These are phyloP conservation scores for Sebastes melanostomus DNA, from an alignment of 2,797 vertebrate species.

Conservation along the genomic window DNA sequence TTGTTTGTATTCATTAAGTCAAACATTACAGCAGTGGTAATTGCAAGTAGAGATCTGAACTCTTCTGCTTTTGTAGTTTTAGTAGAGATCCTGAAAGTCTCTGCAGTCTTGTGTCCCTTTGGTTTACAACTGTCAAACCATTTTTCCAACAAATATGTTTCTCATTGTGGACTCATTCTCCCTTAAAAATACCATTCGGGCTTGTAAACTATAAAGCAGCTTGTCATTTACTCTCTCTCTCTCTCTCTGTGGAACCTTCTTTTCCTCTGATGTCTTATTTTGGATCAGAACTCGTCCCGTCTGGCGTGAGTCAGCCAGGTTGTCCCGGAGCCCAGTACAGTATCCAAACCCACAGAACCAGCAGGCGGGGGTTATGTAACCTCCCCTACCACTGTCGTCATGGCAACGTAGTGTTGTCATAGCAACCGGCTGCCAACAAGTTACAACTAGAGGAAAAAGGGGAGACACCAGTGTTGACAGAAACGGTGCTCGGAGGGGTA, in stretches of 20 bases:
- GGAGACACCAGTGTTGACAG: slow-evolving; percentile 46
- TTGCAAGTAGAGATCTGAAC: neutral
- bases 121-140: neutral
- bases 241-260: neutral
- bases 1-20: neutral
- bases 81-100: neutral
- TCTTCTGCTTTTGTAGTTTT: neutral
- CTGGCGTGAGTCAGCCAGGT: slow-evolving; percentile 8
- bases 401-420: slow-evolving; percentile 55
- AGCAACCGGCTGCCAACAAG: slow-evolving; percentile 57
- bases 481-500: neutral
- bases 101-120: neutral
- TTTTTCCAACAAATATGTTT: slow-evolving; percentile 7
- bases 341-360: slow-evolving; percentile 39
- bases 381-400: slow-evolving; percentile 12
- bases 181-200: neutral
- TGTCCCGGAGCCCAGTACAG: slow-evolving; percentile 40
- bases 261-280: slow-evolving; percentile 26
- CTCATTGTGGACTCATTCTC: slow-evolving; percentile 7
- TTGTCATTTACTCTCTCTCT: slow-evolving; percentile 19
- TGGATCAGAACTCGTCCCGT: neutral
- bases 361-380: slow-evolving; percentile 60
- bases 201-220: slow-evolving; percentile 2
- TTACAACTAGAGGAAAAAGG: slow-evolving; percentile 42
- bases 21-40: neutral